Evolutionary conservation across 2,113 vertebrate species (phyloP).

Genomic region (Cyprinus carpio): DNA sequence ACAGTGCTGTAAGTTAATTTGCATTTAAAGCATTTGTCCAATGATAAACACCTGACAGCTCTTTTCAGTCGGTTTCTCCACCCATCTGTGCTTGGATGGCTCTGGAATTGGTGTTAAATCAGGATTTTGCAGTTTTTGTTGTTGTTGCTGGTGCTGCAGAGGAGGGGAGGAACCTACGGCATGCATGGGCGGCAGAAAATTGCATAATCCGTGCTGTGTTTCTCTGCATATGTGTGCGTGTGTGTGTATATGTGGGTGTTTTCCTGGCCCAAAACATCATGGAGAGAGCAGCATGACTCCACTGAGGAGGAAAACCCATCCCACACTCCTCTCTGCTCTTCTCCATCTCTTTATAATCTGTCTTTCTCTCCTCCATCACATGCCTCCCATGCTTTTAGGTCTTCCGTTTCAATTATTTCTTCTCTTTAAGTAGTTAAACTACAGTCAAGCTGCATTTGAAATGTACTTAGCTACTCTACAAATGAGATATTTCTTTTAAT

Average conservation of each 20-base stretch:
- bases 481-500: not conserved
- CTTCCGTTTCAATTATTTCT: not conserved
- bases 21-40: conserved; percentile 1
- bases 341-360: conserved; percentile 28
- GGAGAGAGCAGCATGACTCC: conserved; percentile 22
- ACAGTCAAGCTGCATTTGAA: not conserved
- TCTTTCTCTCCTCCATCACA: conserved; percentile 53
- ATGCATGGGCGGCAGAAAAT: conserved; percentile 36
- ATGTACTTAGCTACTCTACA: not conserved
- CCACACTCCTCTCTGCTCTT: conserved; percentile 53
- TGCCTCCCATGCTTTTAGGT: not conserved
- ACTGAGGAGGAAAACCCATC: conserved; percentile 25
- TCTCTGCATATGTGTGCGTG: not conserved
- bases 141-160: conserved; percentile 28
- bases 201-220: conserved; percentile 22
- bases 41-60: not conserved
- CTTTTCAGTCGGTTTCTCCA: not conserved
- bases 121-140: conserved; percentile 23
- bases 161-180: conserved; percentile 39
- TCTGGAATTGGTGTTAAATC: conserved; percentile 31
- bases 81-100: not conserved
- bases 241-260: conserved; percentile 28
- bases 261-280: conserved; percentile 25
- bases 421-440: conserved; percentile 11
- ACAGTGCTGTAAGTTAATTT: not conserved